Evolutionary conservation across 2,888 invertebrate species (phyloP), one percentile per base, ranked within the genome.

Genomic region (Eristalis tenax): DNA sequence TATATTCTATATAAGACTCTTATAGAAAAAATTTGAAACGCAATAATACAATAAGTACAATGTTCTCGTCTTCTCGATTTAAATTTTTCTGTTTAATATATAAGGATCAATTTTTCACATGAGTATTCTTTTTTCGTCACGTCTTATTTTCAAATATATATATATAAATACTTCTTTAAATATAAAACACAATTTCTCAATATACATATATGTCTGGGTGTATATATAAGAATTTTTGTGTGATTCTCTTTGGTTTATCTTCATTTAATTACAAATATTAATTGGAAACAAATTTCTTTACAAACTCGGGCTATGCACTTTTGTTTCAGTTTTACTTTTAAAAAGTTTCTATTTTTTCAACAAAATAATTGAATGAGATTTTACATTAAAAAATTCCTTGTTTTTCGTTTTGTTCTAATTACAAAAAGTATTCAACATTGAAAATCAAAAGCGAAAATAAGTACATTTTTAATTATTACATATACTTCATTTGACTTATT

Each of bases 11-110:
- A 81, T 86, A 86, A 78, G 82, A 78, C 82, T 78, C 73, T 76
- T 86, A 77, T 85, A 85, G 85, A 85, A 86, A 86, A 77, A 86
- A 82, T 69, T 81, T 86, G 85, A 86, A 86, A 86, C 85, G 69
- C 82, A 86, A 82, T 85, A 86, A 86, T 86, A 86, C 85, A 82
- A 86, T 83, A 86, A 82, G 86, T 83, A 74, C 78, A 86, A 83
- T 65, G 78, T 86, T 83, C 83, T 78, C 83, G 23, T 75, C 83
- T 59, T 81, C 65, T 64, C 70, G 68, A 73, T 80, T 71, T 64
- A 22, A 8, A 32, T 32, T 64, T 80, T 68, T 82, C 69, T 83
- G 65, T 78, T 82, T 22, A 65, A 50, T 50, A 81, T 86, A 82
- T 79, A 86, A 86, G 68, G 81, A 81, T 81, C 75, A 73, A 84